Percentiles rank a stretch among this genome's conserved stretches.
Evolutionary conservation across 2,888 invertebrate genomes (phyloP).

Genomic region (Rhagonycha lutea): DNA sequence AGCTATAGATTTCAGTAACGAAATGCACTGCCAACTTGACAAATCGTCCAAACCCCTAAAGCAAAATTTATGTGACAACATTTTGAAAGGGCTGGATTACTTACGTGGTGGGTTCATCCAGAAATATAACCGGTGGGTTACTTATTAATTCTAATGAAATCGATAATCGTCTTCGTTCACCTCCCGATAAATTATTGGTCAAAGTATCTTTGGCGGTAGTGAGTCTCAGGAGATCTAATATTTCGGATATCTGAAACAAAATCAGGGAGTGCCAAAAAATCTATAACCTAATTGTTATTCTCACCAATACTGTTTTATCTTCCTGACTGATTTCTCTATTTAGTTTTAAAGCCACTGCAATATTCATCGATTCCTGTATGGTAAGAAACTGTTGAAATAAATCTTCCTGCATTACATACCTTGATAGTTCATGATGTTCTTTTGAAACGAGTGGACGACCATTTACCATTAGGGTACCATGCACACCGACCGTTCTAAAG

Average conservation of each 20-base stretch:
- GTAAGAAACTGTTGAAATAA: slow-evolving; percentile 84
- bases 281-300: slow-evolving; percentile 45
- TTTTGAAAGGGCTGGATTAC: neutral
- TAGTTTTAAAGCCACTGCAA: slow-evolving; percentile 89
- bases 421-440: slow-evolving; percentile 83
- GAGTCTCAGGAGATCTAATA: slow-evolving; percentile 79
- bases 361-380: slow-evolving; percentile 84
- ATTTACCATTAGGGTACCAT: slow-evolving; percentile 81
- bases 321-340: slow-evolving; percentile 63
- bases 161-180: slow-evolving; percentile 90
- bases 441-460: slow-evolving; percentile 75
- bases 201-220: slow-evolving; percentile 73
- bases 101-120: slow-evolving; percentile 97
- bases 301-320: slow-evolving; percentile 74
- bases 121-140: slow-evolving; percentile 92
- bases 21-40: slow-evolving; percentile 72
- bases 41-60: slow-evolving; percentile 74
- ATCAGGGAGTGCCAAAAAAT: neutral
- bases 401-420: slow-evolving; percentile 96
- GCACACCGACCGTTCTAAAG: slow-evolving; percentile 57
- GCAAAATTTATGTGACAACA: slow-evolving; percentile 10
- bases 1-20: slow-evolving; percentile 69
- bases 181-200: slow-evolving; percentile 81
- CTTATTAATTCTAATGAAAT: slow-evolving; percentile 92
- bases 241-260: slow-evolving; percentile 78